Evolutionary conservation across 2,797 vertebrate species (phyloP).

Genomic region (Antrozous pallidus): DNA sequence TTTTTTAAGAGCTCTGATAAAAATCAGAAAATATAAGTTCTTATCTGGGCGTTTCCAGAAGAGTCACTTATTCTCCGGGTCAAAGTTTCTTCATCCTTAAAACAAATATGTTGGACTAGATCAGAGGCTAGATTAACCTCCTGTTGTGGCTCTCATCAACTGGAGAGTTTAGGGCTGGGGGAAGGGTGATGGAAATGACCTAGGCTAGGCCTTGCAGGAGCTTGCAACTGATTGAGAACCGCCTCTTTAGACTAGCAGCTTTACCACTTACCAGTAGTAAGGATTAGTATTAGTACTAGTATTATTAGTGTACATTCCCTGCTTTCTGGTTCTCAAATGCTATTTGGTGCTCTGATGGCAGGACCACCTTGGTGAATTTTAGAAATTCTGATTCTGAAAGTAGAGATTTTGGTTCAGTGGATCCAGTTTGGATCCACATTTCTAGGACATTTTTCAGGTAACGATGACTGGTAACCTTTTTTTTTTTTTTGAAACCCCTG

Average conservation of each 20-base stretch:
- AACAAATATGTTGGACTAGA: not conserved
- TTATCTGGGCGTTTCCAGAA: not conserved
- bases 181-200: not conserved
- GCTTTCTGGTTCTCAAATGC: not conserved
- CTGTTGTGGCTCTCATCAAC: not conserved
- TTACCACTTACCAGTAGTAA: not conserved
- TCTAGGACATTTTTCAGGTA: not conserved
- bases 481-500: not conserved
- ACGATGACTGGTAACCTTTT: not conserved
- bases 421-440: not conserved
- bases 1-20: not conserved
- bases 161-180: not conserved
- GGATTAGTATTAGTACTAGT: too few species aligned
- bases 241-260: not conserved
- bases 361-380: not conserved
- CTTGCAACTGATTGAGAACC: not conserved
- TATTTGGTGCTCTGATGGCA: not conserved
- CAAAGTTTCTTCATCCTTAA: not conserved
- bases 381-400: not conserved
- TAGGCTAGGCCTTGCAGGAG: too few species aligned
- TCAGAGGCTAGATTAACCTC: not conserved
- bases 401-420: not conserved
- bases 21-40: not conserved
- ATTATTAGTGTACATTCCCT: too few species aligned
- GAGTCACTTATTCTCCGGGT: not conserved